Conservation (phyloP, 1,140 invertebrate genomes). For the Arion vulgaris region DNA sequence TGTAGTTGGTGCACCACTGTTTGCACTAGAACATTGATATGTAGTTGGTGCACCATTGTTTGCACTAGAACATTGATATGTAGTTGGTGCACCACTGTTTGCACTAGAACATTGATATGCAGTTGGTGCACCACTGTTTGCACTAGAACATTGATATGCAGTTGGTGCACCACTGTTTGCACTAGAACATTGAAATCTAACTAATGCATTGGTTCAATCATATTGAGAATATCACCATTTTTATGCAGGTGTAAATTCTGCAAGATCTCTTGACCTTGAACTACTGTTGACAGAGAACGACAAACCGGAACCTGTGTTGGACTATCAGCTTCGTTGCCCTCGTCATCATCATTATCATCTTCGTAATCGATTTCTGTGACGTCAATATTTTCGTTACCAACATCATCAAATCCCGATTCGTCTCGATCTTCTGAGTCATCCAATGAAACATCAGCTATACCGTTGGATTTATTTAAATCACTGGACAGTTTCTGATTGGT, state of each 20-base stretch:
- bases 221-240: slow-evolving; percentile 25
- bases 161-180: no score
- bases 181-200: background rate
- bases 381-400: slow-evolving; percentile 58
- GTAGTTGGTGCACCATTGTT: no score
- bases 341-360: slow-evolving; percentile 49
- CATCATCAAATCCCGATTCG: slow-evolving; percentile 54
- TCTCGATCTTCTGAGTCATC: slow-evolving; percentile 42
- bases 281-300: background rate
- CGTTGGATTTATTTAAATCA: slow-evolving; percentile 24
- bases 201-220: slow-evolving; percentile 38
- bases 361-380: slow-evolving; percentile 53
- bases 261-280: slow-evolving; percentile 3
- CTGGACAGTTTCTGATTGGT: slow-evolving; percentile 36
- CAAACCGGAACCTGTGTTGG: slow-evolving; percentile 8
- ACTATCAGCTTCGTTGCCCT: slow-evolving; percentile 37
- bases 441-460: slow-evolving; percentile 16
- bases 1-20: no score
- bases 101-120: no score
- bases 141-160: no score
- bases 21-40: no score
- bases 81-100: no score
- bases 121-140: no score
- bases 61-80: no score
- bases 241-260: slow-evolving; percentile 36